phyloP scores from a whole-genome alignment of 2,888 invertebrate species.

The Amiota minor region DNA sequence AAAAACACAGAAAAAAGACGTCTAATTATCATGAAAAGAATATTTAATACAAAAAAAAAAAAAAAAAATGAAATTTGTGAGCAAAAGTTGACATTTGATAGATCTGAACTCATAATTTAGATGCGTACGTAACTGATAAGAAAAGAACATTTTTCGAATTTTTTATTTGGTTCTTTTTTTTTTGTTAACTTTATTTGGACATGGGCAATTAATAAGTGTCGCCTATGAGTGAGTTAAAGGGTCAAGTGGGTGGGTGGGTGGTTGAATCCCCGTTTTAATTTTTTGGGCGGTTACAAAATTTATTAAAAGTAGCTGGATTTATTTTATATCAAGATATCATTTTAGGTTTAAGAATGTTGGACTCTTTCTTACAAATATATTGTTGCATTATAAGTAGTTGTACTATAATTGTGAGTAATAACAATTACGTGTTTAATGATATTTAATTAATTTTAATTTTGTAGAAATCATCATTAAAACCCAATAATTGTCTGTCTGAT shows the following conservation, averaged over 20 bases:
- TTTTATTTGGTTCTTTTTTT: not conserved
- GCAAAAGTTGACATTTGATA: conserved; percentile 26
- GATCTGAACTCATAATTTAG: conserved; percentile 26
- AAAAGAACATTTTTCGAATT: not conserved
- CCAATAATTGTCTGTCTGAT: too few species aligned
- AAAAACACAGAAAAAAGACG: not conserved
- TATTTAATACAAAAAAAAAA: not conserved
- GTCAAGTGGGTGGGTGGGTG: conserved; percentile 12
- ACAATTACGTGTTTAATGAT: too few species aligned
- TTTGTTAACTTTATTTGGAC: not conserved
- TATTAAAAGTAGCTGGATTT: too few species aligned
- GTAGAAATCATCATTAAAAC: too few species aligned
- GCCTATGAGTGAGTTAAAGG: not conserved
- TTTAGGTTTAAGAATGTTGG: too few species aligned
- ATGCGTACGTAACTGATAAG: conserved; percentile 24
- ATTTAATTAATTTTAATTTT: too few species aligned
- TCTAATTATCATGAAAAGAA: conserved; percentile 3
- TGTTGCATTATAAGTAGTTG: too few species aligned
- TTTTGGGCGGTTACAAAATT: too few species aligned
- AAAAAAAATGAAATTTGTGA: conserved; percentile 17
- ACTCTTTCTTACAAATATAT: too few species aligned
- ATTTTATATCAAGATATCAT: too few species aligned
- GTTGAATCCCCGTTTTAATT: too few species aligned
- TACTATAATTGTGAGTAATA: too few species aligned
- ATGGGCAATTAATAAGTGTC: conserved; percentile 22